Percentiles rank a stretch among this genome's conserved stretches.
These are phyloP conservation scores for Danaus melanippus DNA, from an alignment of 1,140 invertebrate species.

Conservation along the genomic window DNA sequence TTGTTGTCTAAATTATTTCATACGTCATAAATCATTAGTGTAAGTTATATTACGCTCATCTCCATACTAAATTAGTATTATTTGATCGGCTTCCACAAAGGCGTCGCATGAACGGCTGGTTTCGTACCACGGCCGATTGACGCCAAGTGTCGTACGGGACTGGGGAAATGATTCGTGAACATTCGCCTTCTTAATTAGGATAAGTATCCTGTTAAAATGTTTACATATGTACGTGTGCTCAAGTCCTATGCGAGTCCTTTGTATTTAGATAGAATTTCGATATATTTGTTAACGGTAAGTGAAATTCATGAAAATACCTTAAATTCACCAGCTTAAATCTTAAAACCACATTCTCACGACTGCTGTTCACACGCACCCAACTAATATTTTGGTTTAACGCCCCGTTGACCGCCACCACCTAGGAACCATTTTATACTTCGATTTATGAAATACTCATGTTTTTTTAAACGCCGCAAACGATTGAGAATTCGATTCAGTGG, in stretches of 20 bases:
- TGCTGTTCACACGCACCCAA: slow-evolving; percentile 45
- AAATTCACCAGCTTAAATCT: slow-evolving; percentile 14
- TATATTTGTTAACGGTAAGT: neutral
- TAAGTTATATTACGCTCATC: no score
- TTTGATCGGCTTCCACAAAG: slow-evolving; percentile 15
- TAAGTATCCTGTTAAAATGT: slow-evolving; percentile 59
- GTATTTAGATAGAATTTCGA: slow-evolving; percentile 1
- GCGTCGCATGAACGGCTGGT: slow-evolving; percentile 48
- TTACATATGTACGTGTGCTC: neutral
- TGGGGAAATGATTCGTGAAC: slow-evolving; percentile 50
- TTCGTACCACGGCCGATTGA: slow-evolving; percentile 47
- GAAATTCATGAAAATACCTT: slow-evolving; percentile 8
- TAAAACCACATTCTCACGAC: slow-evolving; percentile 54
- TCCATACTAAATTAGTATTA: no score
- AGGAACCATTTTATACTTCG: slow-evolving; percentile 33
- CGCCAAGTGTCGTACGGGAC: slow-evolving; percentile 30
- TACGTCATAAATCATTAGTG: no score
- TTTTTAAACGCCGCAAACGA: slow-evolving; percentile 9
- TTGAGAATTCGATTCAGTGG: slow-evolving; percentile 31
- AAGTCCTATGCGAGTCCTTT: slow-evolving; percentile 15
- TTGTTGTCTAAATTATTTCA: no score
- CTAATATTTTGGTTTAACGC: slow-evolving; percentile 48
- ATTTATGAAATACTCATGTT: slow-evolving; percentile 28
- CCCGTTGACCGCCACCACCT: slow-evolving; percentile 38
- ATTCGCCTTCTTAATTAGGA: slow-evolving; percentile 63